Base-by-base conservation (phyloP, 2,888 invertebrate genomes). In the Dicyrtoma fusca region DNA sequence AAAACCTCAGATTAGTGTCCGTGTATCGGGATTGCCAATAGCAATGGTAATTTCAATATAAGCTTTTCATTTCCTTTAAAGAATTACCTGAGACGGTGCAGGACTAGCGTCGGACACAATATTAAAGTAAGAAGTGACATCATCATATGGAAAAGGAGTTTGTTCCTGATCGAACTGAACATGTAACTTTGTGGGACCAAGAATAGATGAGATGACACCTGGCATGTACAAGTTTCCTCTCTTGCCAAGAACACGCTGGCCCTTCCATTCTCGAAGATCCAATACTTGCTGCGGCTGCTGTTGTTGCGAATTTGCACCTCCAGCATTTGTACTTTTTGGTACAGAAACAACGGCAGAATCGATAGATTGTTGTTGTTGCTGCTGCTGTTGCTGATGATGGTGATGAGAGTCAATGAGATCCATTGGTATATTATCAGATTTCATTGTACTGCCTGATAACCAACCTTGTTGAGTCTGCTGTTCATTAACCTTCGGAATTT, bases 261-360 rank as follows among this genome's bases (percentile, higher is more conserved):
- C 92, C 80, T 90, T 89, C 97, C 97, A 97, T 85, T 97, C 96
- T 82, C 90, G 91, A 81, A 97, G 87, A 86, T 97, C 94, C 78
- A 97, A 63, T 13, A 66, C 70, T 53, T 69, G 66, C 17, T 34
- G 61, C 5, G 61, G 61, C 42, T 14, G 34, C 34, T 34, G 34
- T 34, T 34, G 34, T 34, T 34, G 34, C 34, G 34, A 34, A 34
- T 34, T 34, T 34, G n/a, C 49, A n/a, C 45, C 62, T 19, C 62
- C 62, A 17, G 17, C 47, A 51, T 26, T 61, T 17, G 21, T n/a
- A 17, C 10, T 61, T 61, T 61, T 61, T n/a, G 21, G 26, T 21
- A 21, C n/a, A 59, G 51, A 14, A 26, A 25, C 34, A 34, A 34
- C 13, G 21, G 47, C 10, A 21, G 21, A 55, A 10, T 63, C 71